Evolutionary conservation across 2,797 vertebrate genomes (phyloP), one percentile per base, ranked within the genome.

Genomic region (Fringilla coelebs): DNA sequence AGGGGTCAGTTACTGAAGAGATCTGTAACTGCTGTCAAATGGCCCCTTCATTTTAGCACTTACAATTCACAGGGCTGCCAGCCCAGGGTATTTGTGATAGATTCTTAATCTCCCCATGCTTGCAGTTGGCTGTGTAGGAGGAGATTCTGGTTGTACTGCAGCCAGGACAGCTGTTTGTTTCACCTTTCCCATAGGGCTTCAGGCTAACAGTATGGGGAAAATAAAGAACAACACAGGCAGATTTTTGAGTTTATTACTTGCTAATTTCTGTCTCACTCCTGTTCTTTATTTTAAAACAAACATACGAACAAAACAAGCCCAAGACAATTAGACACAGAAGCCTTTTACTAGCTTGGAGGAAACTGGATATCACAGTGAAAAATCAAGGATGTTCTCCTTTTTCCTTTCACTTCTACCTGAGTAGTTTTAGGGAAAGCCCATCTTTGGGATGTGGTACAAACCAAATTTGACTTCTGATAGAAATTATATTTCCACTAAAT

Each of bases 101-200:
- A 34, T 57, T 83, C 18, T 55, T 40, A 28, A 3, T 67, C 62
- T 85, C 67, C 61, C 46, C 6, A 1, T 22, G 45, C 49, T 78
- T 88, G 41, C 40, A 58, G 20, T 41, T 90, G 67, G 38, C 63
- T 76, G 61, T 52, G 58, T 32, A 71, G 48, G 62, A 96, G 40
- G 41, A 68, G n/a, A 51, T 72, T 81, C 28, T 58, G 43, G n/a
- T 10, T 82, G 72, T 71, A 55, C 17, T 48, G 66, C 15, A 88
- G 52, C 81, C 82, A 94, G 68, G 65, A 85, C 79, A 91, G 76
- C 82, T 75, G 68, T 49, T 93, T 60, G 73, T 62, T 91, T 96
- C 76, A 70, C 70, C 55, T 88, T 84, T 28, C 82, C 83, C 63
- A 32, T n/a, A 43, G 66, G 57, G 25, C 54, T 93, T 81, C 65